A percentile compares a stretch with the other conserved stretches of the same genome.
Evolutionary conservation across 2,888 invertebrate species (phyloP).

Genomic region (Mantis religiosa): DNA sequence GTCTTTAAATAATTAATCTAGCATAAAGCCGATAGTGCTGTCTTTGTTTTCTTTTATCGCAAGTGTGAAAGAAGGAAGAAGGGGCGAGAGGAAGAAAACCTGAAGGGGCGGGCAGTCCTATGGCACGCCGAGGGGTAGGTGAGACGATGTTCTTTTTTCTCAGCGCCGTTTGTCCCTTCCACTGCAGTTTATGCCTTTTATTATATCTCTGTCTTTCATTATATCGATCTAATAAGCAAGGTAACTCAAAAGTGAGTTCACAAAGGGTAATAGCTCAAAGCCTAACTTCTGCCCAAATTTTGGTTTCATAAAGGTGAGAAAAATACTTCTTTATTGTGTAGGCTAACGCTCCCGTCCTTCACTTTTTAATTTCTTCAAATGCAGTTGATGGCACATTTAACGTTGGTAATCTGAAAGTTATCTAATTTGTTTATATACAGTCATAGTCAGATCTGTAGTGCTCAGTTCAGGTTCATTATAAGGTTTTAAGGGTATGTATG

Average conservation of each 20-base stretch:
- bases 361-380: no score
- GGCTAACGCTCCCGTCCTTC: no score
- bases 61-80: background rate
- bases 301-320: no score
- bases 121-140: background rate
- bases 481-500: no score
- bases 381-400: no score
- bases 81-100: background rate
- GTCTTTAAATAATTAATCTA: conserved; percentile 33
- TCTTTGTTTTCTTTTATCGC: conserved; percentile 32
- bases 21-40: conserved; percentile 32
- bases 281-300: no score
- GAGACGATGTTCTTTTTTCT: background rate
- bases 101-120: background rate
- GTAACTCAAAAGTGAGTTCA: background rate
- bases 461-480: no score
- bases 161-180: background rate
- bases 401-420: no score
- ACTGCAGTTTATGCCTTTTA: background rate
- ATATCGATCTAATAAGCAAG: background rate
- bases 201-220: background rate
- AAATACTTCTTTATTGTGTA: no score
- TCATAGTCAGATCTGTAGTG: no score
- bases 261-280: no score
- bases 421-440: no score